A percentile compares a stretch with the other conserved stretches of the same genome.
Evolutionary conservation across 2,113 vertebrate genomes (phyloP).

Genomic region (Cinclus mexicanus): DNA sequence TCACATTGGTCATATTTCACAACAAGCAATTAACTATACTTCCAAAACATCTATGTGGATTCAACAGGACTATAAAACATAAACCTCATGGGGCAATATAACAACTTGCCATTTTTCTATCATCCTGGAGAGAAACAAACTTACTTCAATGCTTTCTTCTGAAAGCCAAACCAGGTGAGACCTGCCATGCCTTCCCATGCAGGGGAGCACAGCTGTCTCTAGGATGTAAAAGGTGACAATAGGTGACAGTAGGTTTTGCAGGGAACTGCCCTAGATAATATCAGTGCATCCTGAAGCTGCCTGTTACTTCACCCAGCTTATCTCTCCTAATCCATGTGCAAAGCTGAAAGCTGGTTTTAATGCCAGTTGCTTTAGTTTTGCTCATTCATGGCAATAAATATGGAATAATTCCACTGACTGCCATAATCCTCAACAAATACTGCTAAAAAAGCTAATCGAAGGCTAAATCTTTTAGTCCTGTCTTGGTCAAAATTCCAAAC

Average conservation of each 20-base stretch:
- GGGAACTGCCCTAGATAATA: neutral
- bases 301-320: neutral
- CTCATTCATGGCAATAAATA: conserved; percentile 1
- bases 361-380: neutral
- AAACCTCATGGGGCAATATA: neutral
- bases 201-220: neutral
- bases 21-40: neutral
- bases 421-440: conserved; percentile 32
- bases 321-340: neutral
- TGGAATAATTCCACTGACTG: conserved; percentile 8
- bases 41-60: neutral
- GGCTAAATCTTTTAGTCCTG: neutral
- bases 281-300: neutral
- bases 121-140: neutral
- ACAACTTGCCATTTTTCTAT: neutral
- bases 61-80: neutral
- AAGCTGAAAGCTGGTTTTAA: conserved; percentile 24
- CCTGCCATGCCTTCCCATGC: no score
- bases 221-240: neutral
- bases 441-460: conserved; percentile 24
- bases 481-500: neutral
- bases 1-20: neutral
- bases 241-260: neutral
- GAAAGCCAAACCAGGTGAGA: neutral
- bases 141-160: neutral